Percentiles rank a stretch among this genome's conserved stretches.
Conservation (phyloP, 1,140 invertebrate genomes). For the Potamilus streckersoni region DNA sequence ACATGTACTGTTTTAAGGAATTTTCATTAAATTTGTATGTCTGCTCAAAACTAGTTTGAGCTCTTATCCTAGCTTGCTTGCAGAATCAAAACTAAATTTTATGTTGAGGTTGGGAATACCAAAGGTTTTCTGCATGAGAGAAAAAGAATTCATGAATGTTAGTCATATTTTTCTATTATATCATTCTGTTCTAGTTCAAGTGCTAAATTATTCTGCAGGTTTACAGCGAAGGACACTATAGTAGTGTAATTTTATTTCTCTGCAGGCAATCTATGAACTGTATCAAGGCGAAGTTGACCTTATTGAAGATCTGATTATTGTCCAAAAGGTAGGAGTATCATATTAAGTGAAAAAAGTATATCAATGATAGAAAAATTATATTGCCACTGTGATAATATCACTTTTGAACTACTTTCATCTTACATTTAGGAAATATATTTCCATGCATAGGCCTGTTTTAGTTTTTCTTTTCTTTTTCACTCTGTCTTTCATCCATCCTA, state of each 20-base stretch:
- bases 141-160: not conserved
- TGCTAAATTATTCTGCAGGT: not conserved
- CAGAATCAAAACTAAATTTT: no score
- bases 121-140: not conserved
- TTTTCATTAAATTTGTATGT: no score
- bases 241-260: conserved; percentile 11
- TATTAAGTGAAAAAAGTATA: no score
- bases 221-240: conserved; percentile 3
- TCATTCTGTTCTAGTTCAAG: not conserved
- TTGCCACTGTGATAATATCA: not conserved
- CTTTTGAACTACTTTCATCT: not conserved
- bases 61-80: no score
- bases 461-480: no score
- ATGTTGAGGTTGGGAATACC: no score
- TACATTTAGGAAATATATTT: not conserved
- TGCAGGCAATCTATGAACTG: conserved; percentile 71
- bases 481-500: no score
- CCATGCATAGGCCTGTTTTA: no score
- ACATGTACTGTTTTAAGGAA: no score
- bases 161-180: not conserved
- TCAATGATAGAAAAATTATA: not conserved
- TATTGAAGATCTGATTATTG: conserved; percentile 69
- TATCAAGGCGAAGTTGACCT: conserved; percentile 72
- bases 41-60: no score
- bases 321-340: conserved; percentile 63